Percentiles rank a stretch among this genome's conserved stretches.
These are phyloP conservation scores for Hypomesus transpacificus DNA, from an alignment of 2,113 vertebrate species.

Conservation along the genomic window DNA sequence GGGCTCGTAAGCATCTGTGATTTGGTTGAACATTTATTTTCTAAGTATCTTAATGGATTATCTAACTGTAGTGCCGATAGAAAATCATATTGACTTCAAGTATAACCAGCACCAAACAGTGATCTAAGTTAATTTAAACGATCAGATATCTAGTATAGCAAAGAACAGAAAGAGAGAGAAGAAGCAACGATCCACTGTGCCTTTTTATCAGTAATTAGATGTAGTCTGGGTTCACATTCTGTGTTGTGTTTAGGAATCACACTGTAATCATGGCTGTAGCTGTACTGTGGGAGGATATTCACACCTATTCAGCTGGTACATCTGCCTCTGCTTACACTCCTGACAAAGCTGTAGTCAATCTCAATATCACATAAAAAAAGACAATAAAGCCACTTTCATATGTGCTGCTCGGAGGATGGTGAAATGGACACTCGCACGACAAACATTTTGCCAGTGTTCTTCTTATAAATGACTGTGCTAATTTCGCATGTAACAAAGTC, in stretches of 20 bases:
- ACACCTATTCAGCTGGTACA: conserved; percentile 62
- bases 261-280: conserved; percentile 37
- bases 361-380: conserved; percentile 68
- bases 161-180: conserved; percentile 36
- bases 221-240: conserved; percentile 52
- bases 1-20: conserved; percentile 17
- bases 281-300: conserved; percentile 59
- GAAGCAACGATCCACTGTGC: conserved; percentile 54
- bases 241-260: conserved; percentile 58
- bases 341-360: conserved; percentile 61
- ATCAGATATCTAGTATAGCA: conserved; percentile 50
- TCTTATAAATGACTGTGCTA: conserved; percentile 61
- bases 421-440: conserved; percentile 66
- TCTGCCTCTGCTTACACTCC: conserved; percentile 62
- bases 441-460: conserved; percentile 61
- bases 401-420: conserved; percentile 63
- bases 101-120: not conserved
- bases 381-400: conserved; percentile 60
- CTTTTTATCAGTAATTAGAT: conserved; percentile 65
- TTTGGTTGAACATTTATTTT: too few relatives aligned
- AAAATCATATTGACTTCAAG: not conserved
- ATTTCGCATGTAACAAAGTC: conserved; percentile 45
- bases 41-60: too few relatives aligned
- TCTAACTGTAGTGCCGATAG: too few relatives aligned
- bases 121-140: conserved; percentile 31